Conservation (phyloP, 2,888 invertebrate species). For the Congeria kusceri region DNA sequence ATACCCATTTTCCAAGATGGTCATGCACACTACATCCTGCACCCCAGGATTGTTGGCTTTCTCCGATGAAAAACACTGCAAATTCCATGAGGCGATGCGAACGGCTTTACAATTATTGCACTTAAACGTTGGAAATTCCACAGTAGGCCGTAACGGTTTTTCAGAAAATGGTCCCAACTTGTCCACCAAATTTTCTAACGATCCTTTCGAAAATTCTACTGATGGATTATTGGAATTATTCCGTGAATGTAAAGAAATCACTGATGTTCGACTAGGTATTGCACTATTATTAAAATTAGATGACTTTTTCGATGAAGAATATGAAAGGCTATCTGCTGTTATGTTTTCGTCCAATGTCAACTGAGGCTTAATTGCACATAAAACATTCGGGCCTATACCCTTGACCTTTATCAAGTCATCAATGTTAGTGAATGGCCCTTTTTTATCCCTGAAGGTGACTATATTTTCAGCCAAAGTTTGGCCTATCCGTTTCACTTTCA, state of each 20-base stretch:
- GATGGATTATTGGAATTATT: slow-evolving; percentile 47
- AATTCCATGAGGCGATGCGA: slow-evolving; percentile 92
- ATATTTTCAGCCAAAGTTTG: slow-evolving; percentile 92
- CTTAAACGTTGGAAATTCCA: slow-evolving; percentile 73
- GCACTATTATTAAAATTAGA: slow-evolving; percentile 58
- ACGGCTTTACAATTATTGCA: slow-evolving; percentile 87
- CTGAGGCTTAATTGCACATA: slow-evolving; percentile 85
- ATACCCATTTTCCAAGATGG: slow-evolving; percentile 91
- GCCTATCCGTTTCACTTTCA: slow-evolving; percentile 89
- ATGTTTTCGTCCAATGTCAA: slow-evolving; percentile 78
- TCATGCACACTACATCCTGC: slow-evolving; percentile 92
- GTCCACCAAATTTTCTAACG: slow-evolving; percentile 75
- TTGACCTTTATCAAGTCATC: slow-evolving; percentile 91
- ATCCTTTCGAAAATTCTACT: slow-evolving; percentile 60
- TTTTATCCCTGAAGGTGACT: slow-evolving; percentile 89
- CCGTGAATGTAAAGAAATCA: slow-evolving; percentile 56
- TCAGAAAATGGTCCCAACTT: slow-evolving; percentile 73
- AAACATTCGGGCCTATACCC: slow-evolving; percentile 80
- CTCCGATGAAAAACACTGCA: slow-evolving; percentile 90
- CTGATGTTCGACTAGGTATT: slow-evolving; percentile 59
- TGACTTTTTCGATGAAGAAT: slow-evolving; percentile 60
- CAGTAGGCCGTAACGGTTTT: slow-evolving; percentile 71
- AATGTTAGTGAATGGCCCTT: slow-evolving; percentile 90
- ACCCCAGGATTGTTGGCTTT: slow-evolving; percentile 92
- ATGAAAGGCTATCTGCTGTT: slow-evolving; percentile 51